These are phyloP conservation scores for Cirrhinus mrigala DNA, from an alignment of 2,797 vertebrate species.

Conservation along the genomic window DNA sequence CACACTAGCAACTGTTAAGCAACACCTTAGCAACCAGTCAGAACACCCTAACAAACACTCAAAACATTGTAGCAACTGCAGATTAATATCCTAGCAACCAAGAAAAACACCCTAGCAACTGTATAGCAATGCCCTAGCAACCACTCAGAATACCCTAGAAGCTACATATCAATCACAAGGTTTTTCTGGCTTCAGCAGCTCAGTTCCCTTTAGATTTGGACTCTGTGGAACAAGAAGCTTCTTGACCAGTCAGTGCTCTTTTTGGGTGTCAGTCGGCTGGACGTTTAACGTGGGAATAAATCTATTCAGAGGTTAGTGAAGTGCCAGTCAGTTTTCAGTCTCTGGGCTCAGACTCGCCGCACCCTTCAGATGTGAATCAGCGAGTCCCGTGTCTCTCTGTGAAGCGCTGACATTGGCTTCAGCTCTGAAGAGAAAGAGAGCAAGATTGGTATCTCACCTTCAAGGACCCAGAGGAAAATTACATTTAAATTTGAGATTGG, in stretches of 20 bases:
- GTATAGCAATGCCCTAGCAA: neutral
- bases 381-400: neutral
- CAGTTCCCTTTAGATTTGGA: neutral
- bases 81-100: neutral
- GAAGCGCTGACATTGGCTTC: constrained; percentile 36
- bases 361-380: constrained; percentile 14
- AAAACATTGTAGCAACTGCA: neutral
- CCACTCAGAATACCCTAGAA: neutral
- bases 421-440: constrained; percentile 39
- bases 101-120: neutral
- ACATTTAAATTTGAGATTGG: constrained; percentile 63
- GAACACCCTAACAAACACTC: neutral
- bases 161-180: neutral
- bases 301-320: constrained; percentile 32
- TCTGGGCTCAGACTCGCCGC: neutral
- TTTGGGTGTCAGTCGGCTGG: neutral
- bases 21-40: neutral
- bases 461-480: constrained; percentile 54
- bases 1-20: neutral
- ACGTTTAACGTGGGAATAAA: neutral
- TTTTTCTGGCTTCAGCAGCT: neutral
- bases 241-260: neutral
- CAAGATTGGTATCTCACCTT: constrained; percentile 54
- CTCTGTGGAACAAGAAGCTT: neutral
- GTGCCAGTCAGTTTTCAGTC: constrained; percentile 30